A percentile compares a stretch with the other conserved stretches of the same genome.
Evolutionary conservation across 2,888 invertebrate species (phyloP).

Genomic region (Neuroscelio doddi): DNA sequence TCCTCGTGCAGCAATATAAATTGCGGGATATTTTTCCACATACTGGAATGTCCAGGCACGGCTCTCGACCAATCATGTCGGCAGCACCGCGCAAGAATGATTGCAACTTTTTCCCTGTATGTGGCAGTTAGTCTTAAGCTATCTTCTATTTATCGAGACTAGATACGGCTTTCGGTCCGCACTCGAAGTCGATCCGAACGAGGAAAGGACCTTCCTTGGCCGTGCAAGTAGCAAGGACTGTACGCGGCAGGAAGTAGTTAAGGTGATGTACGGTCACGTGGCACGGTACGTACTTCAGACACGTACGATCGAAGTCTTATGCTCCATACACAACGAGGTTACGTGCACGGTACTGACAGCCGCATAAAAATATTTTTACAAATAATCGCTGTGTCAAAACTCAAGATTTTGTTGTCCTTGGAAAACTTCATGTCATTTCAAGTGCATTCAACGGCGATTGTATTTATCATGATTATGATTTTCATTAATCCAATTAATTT

Average conservation of each 20-base stretch:
- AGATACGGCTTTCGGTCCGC: slow-evolving; percentile 23
- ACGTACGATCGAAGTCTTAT: slow-evolving; percentile 10
- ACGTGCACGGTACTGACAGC: slow-evolving; percentile 4
- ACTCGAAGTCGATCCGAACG: slow-evolving; percentile 3
- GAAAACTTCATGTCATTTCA: no score
- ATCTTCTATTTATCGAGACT: slow-evolving; percentile 45
- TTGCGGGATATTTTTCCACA: slow-evolving; percentile 38
- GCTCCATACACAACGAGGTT: not conserved
- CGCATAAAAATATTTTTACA: not conserved
- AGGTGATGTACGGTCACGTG: slow-evolving; percentile 59
- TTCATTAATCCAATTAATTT: no score
- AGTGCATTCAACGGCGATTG: no score
- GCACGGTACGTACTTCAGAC: slow-evolving; percentile 43
- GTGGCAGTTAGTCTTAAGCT: slow-evolving; percentile 44
- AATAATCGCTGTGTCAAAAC: no score
- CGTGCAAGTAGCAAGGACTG: slow-evolving; percentile 7
- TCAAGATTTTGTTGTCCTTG: no score
- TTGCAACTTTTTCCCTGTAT: slow-evolving; percentile 40
- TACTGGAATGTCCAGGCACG: not conserved
- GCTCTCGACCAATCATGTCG: slow-evolving; percentile 44
- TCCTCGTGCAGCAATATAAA: no score
- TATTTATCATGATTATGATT: no score
- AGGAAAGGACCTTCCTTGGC: slow-evolving; percentile 23
- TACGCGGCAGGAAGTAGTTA: slow-evolving; percentile 47
- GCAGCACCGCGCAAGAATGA: slow-evolving; percentile 34